phyloP scores from a whole-genome alignment of 2,113 vertebrate species.

The Hydropotes inermis region DNA sequence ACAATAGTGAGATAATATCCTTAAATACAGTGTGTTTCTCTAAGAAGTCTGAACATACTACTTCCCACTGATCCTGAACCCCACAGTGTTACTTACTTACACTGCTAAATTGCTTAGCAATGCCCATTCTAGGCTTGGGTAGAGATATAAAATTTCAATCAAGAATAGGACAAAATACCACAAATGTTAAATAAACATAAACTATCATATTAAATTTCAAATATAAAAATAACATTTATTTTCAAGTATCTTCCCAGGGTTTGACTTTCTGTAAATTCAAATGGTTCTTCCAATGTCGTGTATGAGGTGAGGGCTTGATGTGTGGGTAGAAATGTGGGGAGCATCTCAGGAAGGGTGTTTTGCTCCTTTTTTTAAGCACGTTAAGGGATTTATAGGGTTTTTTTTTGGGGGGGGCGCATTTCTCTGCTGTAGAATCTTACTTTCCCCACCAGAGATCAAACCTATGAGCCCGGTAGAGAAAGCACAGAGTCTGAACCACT shows the following conservation, averaged over 20 bases:
- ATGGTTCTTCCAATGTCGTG: neutral
- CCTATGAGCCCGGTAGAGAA: neutral
- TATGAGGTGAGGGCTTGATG: neutral
- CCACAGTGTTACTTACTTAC: constrained; percentile 21
- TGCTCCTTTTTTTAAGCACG: neutral
- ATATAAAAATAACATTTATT: constrained; percentile 18
- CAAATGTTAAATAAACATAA: constrained; percentile 9
- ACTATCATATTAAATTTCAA: neutral
- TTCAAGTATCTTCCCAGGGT: neutral
- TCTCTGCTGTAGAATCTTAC: neutral
- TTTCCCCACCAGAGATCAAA: neutral
- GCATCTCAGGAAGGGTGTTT: neutral
- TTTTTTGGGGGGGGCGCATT: accelerated
- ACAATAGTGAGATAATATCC: constrained; percentile 56
- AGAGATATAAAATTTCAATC: constrained; percentile 20
- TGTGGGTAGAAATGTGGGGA: neutral
- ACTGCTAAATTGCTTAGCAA: constrained; percentile 53
- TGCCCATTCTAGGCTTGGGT: neutral
- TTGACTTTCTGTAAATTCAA: neutral
- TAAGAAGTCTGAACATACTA: constrained; percentile 13
- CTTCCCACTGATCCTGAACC: neutral
- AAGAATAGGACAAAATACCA: neutral
- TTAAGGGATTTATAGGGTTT: neutral
- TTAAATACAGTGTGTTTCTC: constrained; percentile 58
- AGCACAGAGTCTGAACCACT: neutral